A percentile compares a stretch with the other conserved stretches of the same genome.
These are phyloP conservation scores for Crocallis elinguaria DNA, from an alignment of 2,888 invertebrate genomes.

Conservation along the genomic window DNA sequence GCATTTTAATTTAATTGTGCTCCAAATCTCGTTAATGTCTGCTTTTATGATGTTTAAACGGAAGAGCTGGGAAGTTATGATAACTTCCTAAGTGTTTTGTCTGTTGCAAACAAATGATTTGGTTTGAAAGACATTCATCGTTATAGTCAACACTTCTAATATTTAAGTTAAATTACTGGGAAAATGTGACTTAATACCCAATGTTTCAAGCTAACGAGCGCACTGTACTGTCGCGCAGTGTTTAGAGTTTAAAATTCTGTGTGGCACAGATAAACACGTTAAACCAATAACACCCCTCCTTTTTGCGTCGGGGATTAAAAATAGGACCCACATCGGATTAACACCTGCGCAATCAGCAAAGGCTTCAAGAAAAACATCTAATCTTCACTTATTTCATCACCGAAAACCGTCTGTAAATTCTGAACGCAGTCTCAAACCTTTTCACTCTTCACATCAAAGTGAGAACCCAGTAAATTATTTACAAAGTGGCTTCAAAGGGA, in stretches of 20 bases:
- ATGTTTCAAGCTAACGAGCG: no score
- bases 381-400: not conserved
- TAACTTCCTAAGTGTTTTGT: slow-evolving; percentile 7
- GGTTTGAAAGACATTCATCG: not conserved
- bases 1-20: slow-evolving; percentile 22
- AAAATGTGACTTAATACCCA: no score
- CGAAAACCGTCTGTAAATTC: not conserved
- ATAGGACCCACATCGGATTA: no score
- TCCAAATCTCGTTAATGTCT: slow-evolving; percentile 10
- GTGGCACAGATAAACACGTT: no score
- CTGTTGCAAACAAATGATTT: not conserved
- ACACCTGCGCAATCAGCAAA: no score
- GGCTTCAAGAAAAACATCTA: not conserved
- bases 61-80: slow-evolving; percentile 17
- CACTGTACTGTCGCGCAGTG: no score
- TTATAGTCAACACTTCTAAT: no score
- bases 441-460: slow-evolving; percentile 23
- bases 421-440: slow-evolving; percentile 1
- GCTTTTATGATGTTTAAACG: slow-evolving; percentile 19
- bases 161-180: no score
- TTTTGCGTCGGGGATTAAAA: no score
- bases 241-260: no score
- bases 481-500: slow-evolving; percentile 30
- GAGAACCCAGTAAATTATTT: slow-evolving; percentile 26
- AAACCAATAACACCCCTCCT: no score